phyloP scores from a whole-genome alignment of 2,113 vertebrate genomes.

The Scalopus aquaticus region DNA sequence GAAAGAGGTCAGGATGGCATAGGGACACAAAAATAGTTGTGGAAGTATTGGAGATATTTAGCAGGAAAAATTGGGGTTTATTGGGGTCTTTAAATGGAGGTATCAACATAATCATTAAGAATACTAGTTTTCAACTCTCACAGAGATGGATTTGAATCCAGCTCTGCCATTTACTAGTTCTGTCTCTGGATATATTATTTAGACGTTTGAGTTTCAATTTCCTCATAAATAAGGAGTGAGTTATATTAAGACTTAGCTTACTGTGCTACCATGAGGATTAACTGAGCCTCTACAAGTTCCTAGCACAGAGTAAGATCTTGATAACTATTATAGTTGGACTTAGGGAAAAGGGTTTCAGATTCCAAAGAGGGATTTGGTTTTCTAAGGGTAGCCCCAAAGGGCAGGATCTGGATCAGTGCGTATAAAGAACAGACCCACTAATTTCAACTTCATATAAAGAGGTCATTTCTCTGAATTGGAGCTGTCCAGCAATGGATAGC shows the following conservation, averaged over 20 bases:
- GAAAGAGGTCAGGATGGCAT: not conserved
- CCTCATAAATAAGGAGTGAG: not conserved
- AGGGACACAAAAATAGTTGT: not conserved
- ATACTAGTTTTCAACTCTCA: not conserved
- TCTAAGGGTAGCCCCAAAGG: not conserved
- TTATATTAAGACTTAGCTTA: not conserved
- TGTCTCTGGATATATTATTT: not conserved
- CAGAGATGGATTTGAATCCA: conserved; percentile 27
- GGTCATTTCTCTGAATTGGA: not conserved
- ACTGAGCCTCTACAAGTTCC: not conserved
- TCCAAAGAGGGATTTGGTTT: conserved; percentile 19
- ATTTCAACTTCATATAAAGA: not conserved
- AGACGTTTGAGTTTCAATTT: not conserved
- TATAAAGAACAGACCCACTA: not conserved
- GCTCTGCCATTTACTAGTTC: not conserved
- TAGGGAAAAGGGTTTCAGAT: not conserved
- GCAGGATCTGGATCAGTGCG: not conserved
- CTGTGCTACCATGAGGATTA: not conserved
- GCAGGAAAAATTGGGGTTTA: not conserved
- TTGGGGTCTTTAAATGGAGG: not conserved
- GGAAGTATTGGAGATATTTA: not conserved
- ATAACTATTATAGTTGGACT: not conserved
- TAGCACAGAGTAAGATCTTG: not conserved
- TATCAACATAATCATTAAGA: not conserved
- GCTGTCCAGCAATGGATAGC: not conserved